These are phyloP conservation scores for Sander lucioperca DNA, from an alignment of 2,113 vertebrate species.

Conservation along the genomic window DNA sequence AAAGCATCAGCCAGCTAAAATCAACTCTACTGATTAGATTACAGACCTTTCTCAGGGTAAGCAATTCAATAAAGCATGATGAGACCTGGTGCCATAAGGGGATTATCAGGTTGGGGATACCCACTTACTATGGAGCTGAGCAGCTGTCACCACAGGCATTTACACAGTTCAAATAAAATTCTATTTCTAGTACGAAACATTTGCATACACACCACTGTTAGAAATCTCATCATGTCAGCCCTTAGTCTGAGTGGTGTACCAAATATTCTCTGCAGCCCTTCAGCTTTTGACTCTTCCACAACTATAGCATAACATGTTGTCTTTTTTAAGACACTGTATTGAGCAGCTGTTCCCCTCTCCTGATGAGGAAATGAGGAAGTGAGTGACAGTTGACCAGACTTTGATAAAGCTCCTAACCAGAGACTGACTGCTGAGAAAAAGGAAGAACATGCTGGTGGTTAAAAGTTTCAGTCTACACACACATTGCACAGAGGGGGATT, in stretches of 20 bases:
- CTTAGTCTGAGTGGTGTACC: background rate
- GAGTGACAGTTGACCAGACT: constrained; percentile 66
- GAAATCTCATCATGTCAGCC: background rate
- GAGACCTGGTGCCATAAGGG: constrained; percentile 42
- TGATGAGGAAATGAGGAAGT: constrained; percentile 74
- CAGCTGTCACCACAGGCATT: constrained; percentile 47
- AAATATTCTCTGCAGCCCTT: background rate
- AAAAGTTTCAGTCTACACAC: constrained; percentile 43
- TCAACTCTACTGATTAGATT: constrained; percentile 49
- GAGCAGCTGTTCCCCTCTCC: constrained; percentile 42
- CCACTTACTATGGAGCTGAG: constrained; percentile 22
- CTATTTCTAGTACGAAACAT: background rate
- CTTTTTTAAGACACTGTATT: constrained; percentile 13
- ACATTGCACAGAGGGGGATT: constrained; percentile 12
- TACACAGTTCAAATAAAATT: constrained; percentile 21
- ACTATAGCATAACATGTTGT: background rate
- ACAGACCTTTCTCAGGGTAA: constrained; percentile 19
- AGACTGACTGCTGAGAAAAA: constrained; percentile 66
- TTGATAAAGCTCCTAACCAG: constrained; percentile 47
- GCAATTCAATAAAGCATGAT: constrained; percentile 48
- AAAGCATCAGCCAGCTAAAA: constrained; percentile 33
- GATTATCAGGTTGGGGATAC: constrained; percentile 45
- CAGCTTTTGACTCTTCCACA: background rate
- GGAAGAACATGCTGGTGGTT: constrained; percentile 62
- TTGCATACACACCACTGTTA: background rate